A percentile compares a stretch with the other conserved stretches of the same genome.
These are phyloP conservation scores for Hycleus cichorii DNA, from an alignment of 1,140 invertebrate species.

Conservation along the genomic window DNA sequence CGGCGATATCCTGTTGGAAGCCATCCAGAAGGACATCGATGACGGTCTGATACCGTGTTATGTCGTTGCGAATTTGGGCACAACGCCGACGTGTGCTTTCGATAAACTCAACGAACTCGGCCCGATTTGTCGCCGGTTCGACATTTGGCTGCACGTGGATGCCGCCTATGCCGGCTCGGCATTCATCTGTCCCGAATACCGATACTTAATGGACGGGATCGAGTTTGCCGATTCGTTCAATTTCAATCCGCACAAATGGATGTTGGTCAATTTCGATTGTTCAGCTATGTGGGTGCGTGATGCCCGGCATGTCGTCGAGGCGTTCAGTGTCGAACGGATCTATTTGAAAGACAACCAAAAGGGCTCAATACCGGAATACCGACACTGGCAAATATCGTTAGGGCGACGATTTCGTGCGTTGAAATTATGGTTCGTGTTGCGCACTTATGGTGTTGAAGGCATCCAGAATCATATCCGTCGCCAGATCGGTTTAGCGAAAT, in stretches of 20 bases:
- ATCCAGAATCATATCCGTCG: constrained; percentile 72
- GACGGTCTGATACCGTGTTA: constrained; percentile 73
- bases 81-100: constrained; percentile 88
- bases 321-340: constrained; percentile 89
- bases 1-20: constrained; percentile 62
- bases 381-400: constrained; percentile 93
- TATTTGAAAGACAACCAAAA: constrained; percentile 70
- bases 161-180: constrained; percentile 85
- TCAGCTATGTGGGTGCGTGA: constrained; percentile 84
- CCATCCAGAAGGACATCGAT: constrained; percentile 65
- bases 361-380: constrained; percentile 73
- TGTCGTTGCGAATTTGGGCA: constrained; percentile 81
- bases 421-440: constrained; percentile 91
- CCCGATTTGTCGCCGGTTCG: constrained; percentile 65
- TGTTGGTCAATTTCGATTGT: constrained; percentile 90
- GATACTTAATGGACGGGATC: constrained; percentile 71
- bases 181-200: constrained; percentile 88
- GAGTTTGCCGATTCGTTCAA: constrained; percentile 82
- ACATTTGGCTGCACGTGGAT: constrained; percentile 82
- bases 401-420: constrained; percentile 86
- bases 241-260: constrained; percentile 91
- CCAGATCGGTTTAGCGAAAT: constrained; percentile 65
- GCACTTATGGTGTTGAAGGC: constrained; percentile 74
- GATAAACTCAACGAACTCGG: constrained; percentile 80
- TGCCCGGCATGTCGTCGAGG: constrained; percentile 69